Evolutionary conservation across 1,140 invertebrate genomes (phyloP).

Genomic region (Panulirus ornatus): DNA sequence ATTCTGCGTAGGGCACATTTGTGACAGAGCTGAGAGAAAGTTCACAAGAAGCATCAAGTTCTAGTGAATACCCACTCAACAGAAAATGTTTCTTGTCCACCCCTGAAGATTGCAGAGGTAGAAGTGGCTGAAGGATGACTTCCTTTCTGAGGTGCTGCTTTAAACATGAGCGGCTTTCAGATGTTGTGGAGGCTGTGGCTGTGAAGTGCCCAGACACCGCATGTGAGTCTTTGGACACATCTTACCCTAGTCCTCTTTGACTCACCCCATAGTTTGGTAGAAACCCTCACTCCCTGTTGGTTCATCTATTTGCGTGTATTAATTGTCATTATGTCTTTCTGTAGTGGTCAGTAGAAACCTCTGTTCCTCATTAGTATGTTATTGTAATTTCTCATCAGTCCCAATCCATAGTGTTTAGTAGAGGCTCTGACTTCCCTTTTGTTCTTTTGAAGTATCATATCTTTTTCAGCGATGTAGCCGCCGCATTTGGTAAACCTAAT

Average conservation of each 20-base stretch:
- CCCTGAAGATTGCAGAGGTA: not conserved
- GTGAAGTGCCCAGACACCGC: conserved; percentile 44
- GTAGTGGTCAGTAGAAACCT: not conserved
- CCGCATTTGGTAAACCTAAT: no score
- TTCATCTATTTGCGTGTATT: not conserved
- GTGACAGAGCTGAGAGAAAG: not conserved
- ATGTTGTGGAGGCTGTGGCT: conserved; percentile 35
- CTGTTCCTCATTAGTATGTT: not conserved
- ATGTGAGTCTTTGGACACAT: conserved; percentile 33
- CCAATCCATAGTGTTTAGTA: not conserved
- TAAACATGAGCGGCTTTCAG: conserved; percentile 36
- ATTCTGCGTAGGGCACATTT: no score
- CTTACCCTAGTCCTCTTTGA: not conserved
- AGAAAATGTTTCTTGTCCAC: not conserved
- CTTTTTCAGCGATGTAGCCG: no score
- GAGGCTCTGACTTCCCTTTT: not conserved
- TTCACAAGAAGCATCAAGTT: not conserved
- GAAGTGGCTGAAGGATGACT: not conserved
- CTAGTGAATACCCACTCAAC: not conserved
- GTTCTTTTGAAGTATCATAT: no score
- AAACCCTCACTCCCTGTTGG: not conserved
- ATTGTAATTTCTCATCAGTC: not conserved
- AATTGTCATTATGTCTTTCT: not conserved
- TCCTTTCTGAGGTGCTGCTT: conserved; percentile 45
- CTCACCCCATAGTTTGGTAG: not conserved